phyloP scores from a whole-genome alignment of 1,140 invertebrate species.

The Gyrodactylus salaris region DNA sequence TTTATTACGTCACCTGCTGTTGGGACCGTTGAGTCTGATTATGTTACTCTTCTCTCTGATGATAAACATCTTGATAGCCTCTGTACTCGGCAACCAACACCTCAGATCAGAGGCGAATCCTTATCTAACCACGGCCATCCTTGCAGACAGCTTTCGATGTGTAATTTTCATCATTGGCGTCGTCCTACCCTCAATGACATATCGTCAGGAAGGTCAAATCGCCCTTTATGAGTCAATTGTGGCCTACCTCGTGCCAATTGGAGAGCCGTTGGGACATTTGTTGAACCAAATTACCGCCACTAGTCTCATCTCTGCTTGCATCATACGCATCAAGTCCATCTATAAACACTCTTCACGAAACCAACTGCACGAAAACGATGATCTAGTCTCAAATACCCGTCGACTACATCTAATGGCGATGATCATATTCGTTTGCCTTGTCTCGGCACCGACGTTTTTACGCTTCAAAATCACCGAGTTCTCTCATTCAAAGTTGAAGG shows the following conservation, averaged over 20 bases:
- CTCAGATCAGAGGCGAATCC: neutral
- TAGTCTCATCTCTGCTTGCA: neutral
- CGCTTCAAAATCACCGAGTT: neutral
- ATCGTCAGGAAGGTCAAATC: neutral
- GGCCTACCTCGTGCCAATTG: neutral
- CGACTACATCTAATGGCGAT: neutral
- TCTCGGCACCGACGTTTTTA: neutral
- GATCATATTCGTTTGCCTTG: neutral
- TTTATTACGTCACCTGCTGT: neutral
- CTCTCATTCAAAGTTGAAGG: neutral
- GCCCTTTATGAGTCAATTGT: neutral
- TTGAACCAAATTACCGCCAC: neutral
- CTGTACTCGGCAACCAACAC: neutral
- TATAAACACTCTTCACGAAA: neutral
- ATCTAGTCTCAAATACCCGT: neutral
- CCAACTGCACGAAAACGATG: neutral
- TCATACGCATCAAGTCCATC: neutral
- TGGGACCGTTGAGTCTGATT: neutral
- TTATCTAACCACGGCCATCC: neutral
- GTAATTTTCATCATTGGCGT: neutral
- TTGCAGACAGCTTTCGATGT: neutral
- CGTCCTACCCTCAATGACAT: neutral
- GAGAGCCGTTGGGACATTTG: neutral
- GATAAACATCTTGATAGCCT: neutral
- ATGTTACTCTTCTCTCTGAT: neutral